Evolutionary conservation across 2,113 vertebrate species (phyloP).

Genomic region (Ancistrus triradiatus): DNA sequence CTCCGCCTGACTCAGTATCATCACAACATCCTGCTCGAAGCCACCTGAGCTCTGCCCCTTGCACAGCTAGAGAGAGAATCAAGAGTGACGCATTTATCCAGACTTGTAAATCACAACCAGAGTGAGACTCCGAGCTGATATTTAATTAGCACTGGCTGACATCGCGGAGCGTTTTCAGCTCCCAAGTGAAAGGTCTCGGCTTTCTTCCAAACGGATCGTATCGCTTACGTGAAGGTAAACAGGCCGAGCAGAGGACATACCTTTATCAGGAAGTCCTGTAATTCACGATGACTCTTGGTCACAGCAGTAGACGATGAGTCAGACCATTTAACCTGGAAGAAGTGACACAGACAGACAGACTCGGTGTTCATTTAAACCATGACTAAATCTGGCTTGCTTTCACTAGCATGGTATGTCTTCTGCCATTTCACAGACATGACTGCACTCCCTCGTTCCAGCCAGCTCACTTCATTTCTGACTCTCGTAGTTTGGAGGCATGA

Average conservation of each 20-base stretch:
- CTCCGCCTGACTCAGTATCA: slow-evolving; percentile 75
- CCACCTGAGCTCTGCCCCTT: slow-evolving; percentile 77
- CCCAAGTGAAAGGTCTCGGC: too few species aligned
- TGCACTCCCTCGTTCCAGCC: not conserved
- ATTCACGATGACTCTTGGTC: slow-evolving; percentile 81
- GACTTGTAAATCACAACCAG: too few species aligned
- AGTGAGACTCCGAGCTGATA: too few species aligned
- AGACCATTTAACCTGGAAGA: slow-evolving; percentile 78
- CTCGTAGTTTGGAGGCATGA: too few species aligned
- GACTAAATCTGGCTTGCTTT: not conserved
- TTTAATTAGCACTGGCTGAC: too few species aligned
- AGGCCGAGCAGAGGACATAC: slow-evolving; percentile 51
- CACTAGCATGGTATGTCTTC: too few species aligned
- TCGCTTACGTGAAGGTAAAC: too few species aligned
- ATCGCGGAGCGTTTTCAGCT: too few species aligned
- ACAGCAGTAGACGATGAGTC: slow-evolving; percentile 77
- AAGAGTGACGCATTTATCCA: too few species aligned
- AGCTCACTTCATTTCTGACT: too few species aligned
- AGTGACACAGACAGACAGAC: too few species aligned
- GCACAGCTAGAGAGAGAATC: slow-evolving; percentile 66
- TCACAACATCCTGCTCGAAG: slow-evolving; percentile 78
- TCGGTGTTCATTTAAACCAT: not conserved
- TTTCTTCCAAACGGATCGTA: too few species aligned
- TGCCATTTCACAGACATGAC: not conserved
- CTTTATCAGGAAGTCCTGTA: slow-evolving; percentile 82